A percentile compares a stretch with the other conserved stretches of the same genome.
These are phyloP conservation scores for Hippocampus abdominalis DNA, from an alignment of 2,113 vertebrate species.

Conservation along the genomic window DNA sequence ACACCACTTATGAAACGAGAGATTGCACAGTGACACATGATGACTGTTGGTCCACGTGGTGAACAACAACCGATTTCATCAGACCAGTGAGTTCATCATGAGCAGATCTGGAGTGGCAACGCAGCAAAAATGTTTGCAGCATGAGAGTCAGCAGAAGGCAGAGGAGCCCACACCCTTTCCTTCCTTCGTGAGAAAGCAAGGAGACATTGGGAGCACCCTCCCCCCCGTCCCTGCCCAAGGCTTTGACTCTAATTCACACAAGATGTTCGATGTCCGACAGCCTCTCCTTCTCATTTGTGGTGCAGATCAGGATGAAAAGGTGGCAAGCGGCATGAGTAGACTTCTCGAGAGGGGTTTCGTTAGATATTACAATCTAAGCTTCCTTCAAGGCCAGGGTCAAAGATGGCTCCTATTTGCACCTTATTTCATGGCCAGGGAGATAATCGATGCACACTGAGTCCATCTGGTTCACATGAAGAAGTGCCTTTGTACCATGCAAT, in stretches of 20 bases:
- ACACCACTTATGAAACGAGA: conserved; percentile 23
- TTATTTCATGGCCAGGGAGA: conserved; percentile 67
- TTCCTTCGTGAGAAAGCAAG: conserved; percentile 46
- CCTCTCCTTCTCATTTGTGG: conserved; percentile 55
- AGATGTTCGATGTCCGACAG: conserved; percentile 59
- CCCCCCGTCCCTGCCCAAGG: conserved; percentile 43
- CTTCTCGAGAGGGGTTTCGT: conserved; percentile 59
- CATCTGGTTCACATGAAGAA: conserved; percentile 64
- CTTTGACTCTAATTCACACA: conserved; percentile 63
- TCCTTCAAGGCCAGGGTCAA: conserved; percentile 66
- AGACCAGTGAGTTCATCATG: conserved; percentile 37
- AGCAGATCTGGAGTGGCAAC: conserved; percentile 32
- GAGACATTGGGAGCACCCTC: conserved; percentile 31
- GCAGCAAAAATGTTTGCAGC: conserved; percentile 47
- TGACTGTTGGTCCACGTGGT: conserved; percentile 35
- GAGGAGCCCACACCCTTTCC: conserved; percentile 51
- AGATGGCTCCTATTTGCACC: conserved; percentile 72
- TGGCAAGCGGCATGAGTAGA: conserved; percentile 46
- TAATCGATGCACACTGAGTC: conserved; percentile 56
- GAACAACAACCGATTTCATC: conserved; percentile 50
- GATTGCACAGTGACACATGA: conserved; percentile 36
- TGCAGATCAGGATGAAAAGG: conserved; percentile 57
- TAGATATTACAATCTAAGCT: conserved; percentile 64
- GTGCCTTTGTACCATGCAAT: conserved; percentile 49
- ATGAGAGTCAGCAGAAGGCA: conserved; percentile 49